Conservation (phyloP, 2,113 vertebrate species). For the Anolis carolinensis region DNA sequence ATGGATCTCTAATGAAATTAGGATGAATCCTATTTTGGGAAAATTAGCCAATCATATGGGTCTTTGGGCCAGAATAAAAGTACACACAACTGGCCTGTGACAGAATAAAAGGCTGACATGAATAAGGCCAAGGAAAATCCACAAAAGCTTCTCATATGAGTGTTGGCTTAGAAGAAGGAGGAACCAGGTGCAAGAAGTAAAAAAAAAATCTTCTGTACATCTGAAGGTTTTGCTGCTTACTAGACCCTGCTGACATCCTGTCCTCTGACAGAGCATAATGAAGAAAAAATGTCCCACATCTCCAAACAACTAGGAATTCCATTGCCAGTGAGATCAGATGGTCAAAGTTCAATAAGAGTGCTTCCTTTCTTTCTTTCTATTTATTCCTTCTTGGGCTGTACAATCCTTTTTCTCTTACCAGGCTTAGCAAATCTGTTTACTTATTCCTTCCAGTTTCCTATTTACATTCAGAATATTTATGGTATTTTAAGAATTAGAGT, state of each 20-base stretch:
- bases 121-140: not conserved
- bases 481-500: constrained; percentile 11
- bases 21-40: not conserved
- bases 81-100: not conserved
- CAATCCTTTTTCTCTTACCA: not conserved
- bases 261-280: not conserved
- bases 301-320: not conserved
- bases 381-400: not conserved
- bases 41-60: not conserved
- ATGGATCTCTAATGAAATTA: not conserved
- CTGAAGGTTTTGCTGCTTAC: not conserved
- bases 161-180: not conserved
- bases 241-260: not conserved
- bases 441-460: constrained; percentile 19
- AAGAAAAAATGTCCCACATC: constrained; percentile 21
- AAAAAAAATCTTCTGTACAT: not conserved
- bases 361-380: constrained; percentile 22
- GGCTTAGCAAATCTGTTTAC: constrained; percentile 9
- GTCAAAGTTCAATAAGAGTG: constrained; percentile 21
- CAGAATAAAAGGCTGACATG: not conserved
- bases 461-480: constrained; percentile 32
- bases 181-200: not conserved
- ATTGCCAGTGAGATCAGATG: not conserved
- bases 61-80: not conserved
- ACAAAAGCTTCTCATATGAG: not conserved